Percentiles rank a stretch among this genome's conserved stretches.
phyloP scores from a whole-genome alignment of 1,140 invertebrate genomes.

The Formica exsecta region DNA sequence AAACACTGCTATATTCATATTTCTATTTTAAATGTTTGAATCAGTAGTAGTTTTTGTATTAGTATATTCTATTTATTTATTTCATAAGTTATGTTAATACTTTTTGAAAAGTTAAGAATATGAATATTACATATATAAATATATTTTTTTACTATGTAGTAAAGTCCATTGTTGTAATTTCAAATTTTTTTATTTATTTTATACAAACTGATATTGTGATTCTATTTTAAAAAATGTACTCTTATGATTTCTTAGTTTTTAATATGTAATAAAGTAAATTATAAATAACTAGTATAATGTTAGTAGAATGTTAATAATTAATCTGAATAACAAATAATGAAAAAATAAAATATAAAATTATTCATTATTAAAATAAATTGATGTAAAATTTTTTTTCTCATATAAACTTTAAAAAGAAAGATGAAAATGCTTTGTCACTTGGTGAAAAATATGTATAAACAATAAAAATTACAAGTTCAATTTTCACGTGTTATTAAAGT shows the following conservation, averaged over 20 bases:
- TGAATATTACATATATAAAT: not conserved
- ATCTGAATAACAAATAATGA: not conserved
- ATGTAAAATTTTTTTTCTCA: too few relatives aligned
- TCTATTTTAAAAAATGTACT: not conserved
- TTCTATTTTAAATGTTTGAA: slow-evolving; percentile 1
- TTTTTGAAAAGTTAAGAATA: not conserved
- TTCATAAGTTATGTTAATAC: not conserved
- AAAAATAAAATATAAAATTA: not conserved
- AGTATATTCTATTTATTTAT: not conserved
- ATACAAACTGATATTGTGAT: not conserved
- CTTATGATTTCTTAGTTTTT: not conserved
- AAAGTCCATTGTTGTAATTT: not conserved
- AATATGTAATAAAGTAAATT: slow-evolving; percentile 5
- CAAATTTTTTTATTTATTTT: not conserved
- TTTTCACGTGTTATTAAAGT: not conserved
- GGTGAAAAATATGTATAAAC: not conserved
- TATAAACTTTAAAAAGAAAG: too few relatives aligned
- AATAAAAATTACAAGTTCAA: not conserved
- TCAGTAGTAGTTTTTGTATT: not conserved
- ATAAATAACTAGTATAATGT: not conserved
- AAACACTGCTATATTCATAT: not conserved
- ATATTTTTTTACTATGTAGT: not conserved
- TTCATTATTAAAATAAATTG: not conserved
- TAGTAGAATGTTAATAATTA: too few relatives aligned
- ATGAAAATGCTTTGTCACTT: not conserved